Evolutionary conservation across 2,888 invertebrate genomes (phyloP).

Genomic region (Melanostoma scalare): DNA sequence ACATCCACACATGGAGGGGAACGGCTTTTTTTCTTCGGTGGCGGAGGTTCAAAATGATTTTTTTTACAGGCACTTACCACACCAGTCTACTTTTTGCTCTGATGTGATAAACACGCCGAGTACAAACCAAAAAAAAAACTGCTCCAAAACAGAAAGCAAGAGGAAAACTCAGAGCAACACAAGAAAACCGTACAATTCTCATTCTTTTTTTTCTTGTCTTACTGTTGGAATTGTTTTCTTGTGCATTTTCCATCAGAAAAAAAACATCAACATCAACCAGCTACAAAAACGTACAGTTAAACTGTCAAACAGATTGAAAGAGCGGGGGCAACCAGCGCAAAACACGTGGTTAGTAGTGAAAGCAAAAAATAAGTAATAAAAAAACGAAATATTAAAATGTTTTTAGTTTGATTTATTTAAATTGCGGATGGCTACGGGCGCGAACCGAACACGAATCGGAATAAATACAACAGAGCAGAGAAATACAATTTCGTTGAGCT

Average conservation of each 20-base stretch:
- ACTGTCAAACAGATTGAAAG: constrained; percentile 62
- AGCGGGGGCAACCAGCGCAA: constrained; percentile 55
- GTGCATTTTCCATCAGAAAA: constrained; percentile 53
- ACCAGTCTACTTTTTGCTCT: constrained; percentile 82
- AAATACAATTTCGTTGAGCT: constrained; percentile 20
- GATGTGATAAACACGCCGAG: constrained; percentile 77
- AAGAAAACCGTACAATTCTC: constrained; percentile 66
- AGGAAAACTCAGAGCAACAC: constrained; percentile 64
- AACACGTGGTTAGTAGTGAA: constrained; percentile 72
- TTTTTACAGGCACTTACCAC: constrained; percentile 78
- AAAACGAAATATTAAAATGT: constrained; percentile 25
- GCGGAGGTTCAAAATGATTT: constrained; percentile 75
- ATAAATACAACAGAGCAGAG: neutral
- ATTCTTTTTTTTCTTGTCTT: constrained; percentile 44
- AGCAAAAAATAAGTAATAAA: constrained; percentile 33
- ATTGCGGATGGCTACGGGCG: constrained; percentile 40
- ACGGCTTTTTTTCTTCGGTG: constrained; percentile 54
- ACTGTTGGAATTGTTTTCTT: constrained; percentile 57
- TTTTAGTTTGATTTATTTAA: constrained; percentile 23
- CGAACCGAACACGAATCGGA: constrained; percentile 1
- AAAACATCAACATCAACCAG: constrained; percentile 41
- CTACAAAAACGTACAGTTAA: constrained; percentile 44
- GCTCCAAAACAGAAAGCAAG: constrained; percentile 74
- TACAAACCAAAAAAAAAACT: constrained; percentile 68
- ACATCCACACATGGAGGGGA: constrained; percentile 66